Evolutionary conservation across 2,888 invertebrate species (phyloP).

Genomic region (Caenorhabditis virilis): DNA sequence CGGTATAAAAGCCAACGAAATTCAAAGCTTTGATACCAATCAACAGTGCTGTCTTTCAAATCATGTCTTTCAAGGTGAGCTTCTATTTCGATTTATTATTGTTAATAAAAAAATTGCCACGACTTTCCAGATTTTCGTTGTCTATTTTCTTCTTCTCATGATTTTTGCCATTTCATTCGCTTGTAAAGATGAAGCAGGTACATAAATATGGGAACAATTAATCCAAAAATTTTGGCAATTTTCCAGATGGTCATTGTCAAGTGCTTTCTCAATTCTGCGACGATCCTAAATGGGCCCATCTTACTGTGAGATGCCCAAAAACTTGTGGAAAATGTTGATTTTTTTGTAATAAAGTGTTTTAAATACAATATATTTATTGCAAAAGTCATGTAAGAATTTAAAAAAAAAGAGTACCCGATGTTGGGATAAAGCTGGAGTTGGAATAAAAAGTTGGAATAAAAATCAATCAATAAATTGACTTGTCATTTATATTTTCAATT

Average conservation of each 20-base stretch:
- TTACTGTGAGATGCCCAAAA: conserved; percentile 1
- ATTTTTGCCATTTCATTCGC: conserved; percentile 1
- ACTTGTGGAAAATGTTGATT: conserved; percentile 2
- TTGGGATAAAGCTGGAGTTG: too few relatives aligned
- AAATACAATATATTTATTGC: too few relatives aligned
- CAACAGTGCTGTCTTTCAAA: too few relatives aligned
- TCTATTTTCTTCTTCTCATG: background rate
- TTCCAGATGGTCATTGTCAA: conserved; percentile 2
- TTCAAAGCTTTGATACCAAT: too few relatives aligned
- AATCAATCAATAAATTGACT: too few relatives aligned
- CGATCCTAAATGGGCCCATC: conserved; percentile 1
- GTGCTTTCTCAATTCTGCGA: conserved; percentile 2
- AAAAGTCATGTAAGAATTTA: too few relatives aligned
- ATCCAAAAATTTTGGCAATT: too few relatives aligned
- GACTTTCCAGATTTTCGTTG: background rate
- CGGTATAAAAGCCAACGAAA: too few relatives aligned
- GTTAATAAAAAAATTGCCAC: background rate
- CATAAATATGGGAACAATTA: too few relatives aligned
- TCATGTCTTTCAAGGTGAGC: conserved; percentile 2
- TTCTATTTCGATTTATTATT: background rate
- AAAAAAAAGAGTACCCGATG: too few relatives aligned
- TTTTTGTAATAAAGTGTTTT: too few relatives aligned
- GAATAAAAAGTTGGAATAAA: background rate
- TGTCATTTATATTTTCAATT: too few relatives aligned
- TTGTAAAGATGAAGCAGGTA: background rate